Conservation (phyloP, 2,113 vertebrate genomes). For the Neodon shergylaensis region DNA sequence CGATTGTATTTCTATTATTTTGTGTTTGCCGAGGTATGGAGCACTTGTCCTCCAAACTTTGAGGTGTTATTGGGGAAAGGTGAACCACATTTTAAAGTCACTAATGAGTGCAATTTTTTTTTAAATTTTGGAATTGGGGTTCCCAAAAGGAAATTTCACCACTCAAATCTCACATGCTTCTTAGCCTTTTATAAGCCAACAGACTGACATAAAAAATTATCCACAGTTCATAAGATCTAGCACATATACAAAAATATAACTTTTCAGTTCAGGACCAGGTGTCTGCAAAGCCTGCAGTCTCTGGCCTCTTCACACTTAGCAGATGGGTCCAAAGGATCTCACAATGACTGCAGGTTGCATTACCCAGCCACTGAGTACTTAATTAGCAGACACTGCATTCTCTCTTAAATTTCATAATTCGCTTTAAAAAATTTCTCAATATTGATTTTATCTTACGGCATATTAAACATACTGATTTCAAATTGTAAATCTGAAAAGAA, state of each 20-base stretch:
- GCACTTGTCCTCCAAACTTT: slow-evolving; percentile 65
- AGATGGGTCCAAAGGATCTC: neutral
- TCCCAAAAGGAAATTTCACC: slow-evolving; percentile 66
- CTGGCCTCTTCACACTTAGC: neutral
- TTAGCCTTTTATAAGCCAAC: slow-evolving; percentile 72
- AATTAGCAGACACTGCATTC: neutral
- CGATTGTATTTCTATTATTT: slow-evolving; percentile 71
- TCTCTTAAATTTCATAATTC: neutral
- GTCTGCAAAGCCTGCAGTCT: neutral
- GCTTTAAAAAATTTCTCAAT: neutral
- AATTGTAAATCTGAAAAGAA: neutral
- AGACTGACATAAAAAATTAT: slow-evolving; percentile 77
- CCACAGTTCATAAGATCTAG: slow-evolving; percentile 76
- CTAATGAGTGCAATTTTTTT: slow-evolving; percentile 43
- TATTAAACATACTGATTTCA: neutral
- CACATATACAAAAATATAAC: slow-evolving; percentile 78
- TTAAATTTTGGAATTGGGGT: slow-evolving; percentile 67
- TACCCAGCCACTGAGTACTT: too few species aligned
- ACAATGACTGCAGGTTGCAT: neutral
- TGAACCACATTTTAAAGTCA: slow-evolving; percentile 72
- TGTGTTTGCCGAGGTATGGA: slow-evolving; percentile 70
- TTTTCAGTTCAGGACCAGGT: slow-evolving; percentile 40
- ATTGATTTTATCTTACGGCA: neutral
- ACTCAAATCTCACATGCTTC: slow-evolving; percentile 68
- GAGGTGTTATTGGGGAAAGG: slow-evolving; percentile 52